A percentile compares a stretch with the other conserved stretches of the same genome.
Evolutionary conservation across 2,888 invertebrate genomes (phyloP).

Genomic region (Amiota mariae): DNA sequence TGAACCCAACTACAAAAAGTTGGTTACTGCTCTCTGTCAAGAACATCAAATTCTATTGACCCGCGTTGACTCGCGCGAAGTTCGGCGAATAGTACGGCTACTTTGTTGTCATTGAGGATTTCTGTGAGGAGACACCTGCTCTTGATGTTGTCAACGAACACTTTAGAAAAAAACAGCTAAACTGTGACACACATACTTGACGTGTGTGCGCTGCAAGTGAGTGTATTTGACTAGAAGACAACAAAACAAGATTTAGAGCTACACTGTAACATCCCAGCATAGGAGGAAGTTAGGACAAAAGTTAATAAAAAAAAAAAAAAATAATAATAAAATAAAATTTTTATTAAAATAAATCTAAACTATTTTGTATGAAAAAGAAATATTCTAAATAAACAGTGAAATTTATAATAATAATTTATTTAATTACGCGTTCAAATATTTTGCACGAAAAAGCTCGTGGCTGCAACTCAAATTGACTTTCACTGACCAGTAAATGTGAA

Average conservation of each 20-base stretch:
- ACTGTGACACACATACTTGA: conserved; percentile 38
- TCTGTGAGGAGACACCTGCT: conserved; percentile 97
- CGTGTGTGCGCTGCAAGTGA: conserved; percentile 17
- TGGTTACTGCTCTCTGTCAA: conserved; percentile 97
- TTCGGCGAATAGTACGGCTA: conserved; percentile 99
- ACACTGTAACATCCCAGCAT: conserved; percentile 35
- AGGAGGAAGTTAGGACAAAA: conserved; percentile 42
- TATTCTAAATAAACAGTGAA: too few species aligned
- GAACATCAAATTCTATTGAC: conserved; percentile 98
- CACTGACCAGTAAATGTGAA: too few species aligned
- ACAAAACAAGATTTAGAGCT: conserved; percentile 49
- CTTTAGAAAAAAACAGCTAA: conserved; percentile 87
- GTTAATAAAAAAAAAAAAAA: not conserved
- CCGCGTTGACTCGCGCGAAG: conserved; percentile 95
- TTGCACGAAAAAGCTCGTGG: too few species aligned
- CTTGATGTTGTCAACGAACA: conserved; percentile 96
- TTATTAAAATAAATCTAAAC: conserved; percentile 27
- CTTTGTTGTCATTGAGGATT: conserved; percentile 98
- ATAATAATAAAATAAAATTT: conserved; percentile 3
- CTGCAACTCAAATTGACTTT: too few species aligned
- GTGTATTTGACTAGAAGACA: conserved; percentile 44
- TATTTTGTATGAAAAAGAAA: too few species aligned
- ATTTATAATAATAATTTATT: too few species aligned
- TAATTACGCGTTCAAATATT: too few species aligned
- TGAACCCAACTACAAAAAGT: conserved; percentile 96